Evolutionary conservation across 2,888 invertebrate genomes (phyloP).

Genomic region (Brachynemurus nebulosus): DNA sequence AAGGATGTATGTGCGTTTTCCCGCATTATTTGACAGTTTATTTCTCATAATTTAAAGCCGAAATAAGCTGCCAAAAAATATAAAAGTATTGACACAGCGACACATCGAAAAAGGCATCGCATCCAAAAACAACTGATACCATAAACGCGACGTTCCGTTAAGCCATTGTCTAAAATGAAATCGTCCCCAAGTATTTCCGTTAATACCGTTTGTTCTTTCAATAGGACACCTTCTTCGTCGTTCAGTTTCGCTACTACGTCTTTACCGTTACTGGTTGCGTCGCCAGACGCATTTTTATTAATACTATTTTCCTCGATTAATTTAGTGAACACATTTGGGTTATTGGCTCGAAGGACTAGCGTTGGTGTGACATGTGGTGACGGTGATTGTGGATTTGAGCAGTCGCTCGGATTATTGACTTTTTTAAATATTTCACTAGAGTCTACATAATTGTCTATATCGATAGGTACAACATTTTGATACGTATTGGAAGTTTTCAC

Average conservation of each 20-base stretch:
- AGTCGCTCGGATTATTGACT: not conserved
- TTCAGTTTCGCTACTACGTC: not conserved
- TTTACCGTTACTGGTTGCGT: not conserved
- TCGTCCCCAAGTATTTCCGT: constrained; percentile 1
- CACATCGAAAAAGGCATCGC: not conserved
- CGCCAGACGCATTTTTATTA: not conserved
- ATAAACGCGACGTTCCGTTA: not conserved
- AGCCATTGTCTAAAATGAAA: not conserved
- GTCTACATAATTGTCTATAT: not conserved
- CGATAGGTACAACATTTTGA: too few relatives aligned
- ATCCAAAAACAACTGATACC: constrained; percentile 7
- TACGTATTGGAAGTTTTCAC: not conserved
- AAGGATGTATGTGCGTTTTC: too few relatives aligned
- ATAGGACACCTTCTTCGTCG: not conserved
- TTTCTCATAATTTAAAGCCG: not conserved
- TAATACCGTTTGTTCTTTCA: not conserved
- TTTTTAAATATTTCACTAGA: not conserved
- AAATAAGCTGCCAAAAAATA: constrained; percentile 5
- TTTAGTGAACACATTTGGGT: not conserved
- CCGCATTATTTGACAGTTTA: too few relatives aligned
- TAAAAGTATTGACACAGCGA: not conserved
- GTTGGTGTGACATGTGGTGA: not conserved
- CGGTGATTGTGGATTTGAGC: not conserved
- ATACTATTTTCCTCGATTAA: not conserved
- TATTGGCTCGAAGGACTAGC: not conserved